Base-by-base conservation (phyloP, 2,797 vertebrate genomes). In the Phoeniculus purpureus region DNA sequence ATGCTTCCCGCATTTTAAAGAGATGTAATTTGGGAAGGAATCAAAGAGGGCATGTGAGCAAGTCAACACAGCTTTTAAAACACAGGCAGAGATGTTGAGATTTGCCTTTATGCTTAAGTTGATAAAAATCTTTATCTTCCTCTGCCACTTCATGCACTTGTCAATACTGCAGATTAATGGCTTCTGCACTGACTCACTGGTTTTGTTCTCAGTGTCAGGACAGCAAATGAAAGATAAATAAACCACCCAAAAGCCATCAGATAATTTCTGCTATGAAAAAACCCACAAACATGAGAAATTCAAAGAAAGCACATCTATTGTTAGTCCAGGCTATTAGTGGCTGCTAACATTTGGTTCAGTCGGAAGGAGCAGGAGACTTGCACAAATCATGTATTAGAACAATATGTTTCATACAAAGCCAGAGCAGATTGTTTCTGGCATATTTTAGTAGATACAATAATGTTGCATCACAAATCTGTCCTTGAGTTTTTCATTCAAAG, bases 401-500 rank as follows among this genome's bases (percentile, higher is more conserved):
- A 95, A 72, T 88, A 77, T 55, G 72, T 23, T 90, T 82, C 82
- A 65, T 68, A 66, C 19, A 66, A 27, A 84, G 48, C 48, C 76
- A 86, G 45, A 89, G 65, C 23, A 86, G 77, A 94, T 55, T 48
- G 48, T 92, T 94, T 89, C 59, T 85, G 79, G 40, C 66, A 26
- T 81, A 70, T 92, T 95, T 92, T 78, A 90, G 91, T 75, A 89
- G 81, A 72, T 83, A 83, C 52, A 81, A 73, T 85, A 85, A 87
- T 23, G 70, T 92, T 90, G 76, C 62, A 87, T 85, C 84, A 87
- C 67, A 86, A 90, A 95, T 93, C 85, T 92, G 95, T 92, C 94
- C 93, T 93, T 95, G 86, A 95, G 51, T 85, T 93, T 92, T 96
- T 87, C 90, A 94, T 96, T 93, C 93, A 94, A 94, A 85, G 93